phyloP scores from a whole-genome alignment of 1,140 invertebrate species.

The Ericerus pela region DNA sequence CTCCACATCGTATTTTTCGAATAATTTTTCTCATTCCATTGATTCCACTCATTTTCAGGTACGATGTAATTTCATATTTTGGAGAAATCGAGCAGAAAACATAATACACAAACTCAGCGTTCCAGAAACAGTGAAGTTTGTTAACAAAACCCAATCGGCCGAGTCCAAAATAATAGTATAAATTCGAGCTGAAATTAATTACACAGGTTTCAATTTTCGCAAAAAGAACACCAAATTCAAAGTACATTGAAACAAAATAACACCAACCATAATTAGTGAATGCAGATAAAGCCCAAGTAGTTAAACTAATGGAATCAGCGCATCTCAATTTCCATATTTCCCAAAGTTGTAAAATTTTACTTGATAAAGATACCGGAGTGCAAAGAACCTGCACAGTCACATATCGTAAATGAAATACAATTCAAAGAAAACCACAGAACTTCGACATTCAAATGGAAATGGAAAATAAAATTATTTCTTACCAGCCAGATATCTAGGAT shows the following conservation, averaged over 20 bases:
- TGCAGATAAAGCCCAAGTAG: constrained; percentile 52
- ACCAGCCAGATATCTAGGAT: constrained; percentile 43
- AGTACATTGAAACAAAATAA: constrained; percentile 23
- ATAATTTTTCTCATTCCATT: too few species aligned
- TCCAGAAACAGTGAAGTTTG: too few species aligned
- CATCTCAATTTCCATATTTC: constrained; percentile 43
- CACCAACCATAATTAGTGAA: constrained; percentile 50
- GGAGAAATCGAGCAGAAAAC: too few species aligned
- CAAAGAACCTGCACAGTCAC: constrained; percentile 40
- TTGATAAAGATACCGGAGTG: constrained; percentile 50
- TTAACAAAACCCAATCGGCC: constrained; percentile 42
- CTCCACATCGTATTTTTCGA: too few species aligned
- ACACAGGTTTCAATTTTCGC: neutral
- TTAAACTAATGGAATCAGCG: constrained; percentile 44
- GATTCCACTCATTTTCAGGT: too few species aligned
- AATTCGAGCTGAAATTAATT: constrained; percentile 39
- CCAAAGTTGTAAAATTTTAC: constrained; percentile 48
- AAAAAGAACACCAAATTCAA: neutral
- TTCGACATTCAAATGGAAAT: neutral
- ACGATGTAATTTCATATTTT: too few species aligned
- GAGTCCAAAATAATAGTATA: constrained; percentile 50
- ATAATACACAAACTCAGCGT: too few species aligned
- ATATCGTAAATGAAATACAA: constrained; percentile 7
- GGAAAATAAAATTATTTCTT: constrained; percentile 28
- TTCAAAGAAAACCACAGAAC: neutral